Evolutionary conservation across 2,888 invertebrate genomes (phyloP).

Genomic region (Philereme transversata): DNA sequence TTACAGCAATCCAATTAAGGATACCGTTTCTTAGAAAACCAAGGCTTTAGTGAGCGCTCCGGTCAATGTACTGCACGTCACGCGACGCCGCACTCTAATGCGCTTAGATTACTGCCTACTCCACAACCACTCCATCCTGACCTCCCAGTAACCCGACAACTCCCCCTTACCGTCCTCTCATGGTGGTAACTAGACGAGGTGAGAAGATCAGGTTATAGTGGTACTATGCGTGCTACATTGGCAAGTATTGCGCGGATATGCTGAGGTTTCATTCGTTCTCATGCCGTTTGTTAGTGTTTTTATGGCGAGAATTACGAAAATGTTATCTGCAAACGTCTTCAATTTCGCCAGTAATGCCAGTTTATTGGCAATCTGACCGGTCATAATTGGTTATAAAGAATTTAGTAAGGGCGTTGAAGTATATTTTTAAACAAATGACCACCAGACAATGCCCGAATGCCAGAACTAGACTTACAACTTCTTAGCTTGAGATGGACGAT

Average conservation of each 20-base stretch:
- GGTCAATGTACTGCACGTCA: slow-evolving; percentile 79
- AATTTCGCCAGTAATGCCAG: slow-evolving; percentile 7
- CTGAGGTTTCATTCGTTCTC: slow-evolving; percentile 61
- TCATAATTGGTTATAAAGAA: too few species aligned
- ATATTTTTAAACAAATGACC: too few species aligned
- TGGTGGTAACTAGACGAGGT: slow-evolving; percentile 28
- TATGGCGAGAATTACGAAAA: slow-evolving; percentile 33
- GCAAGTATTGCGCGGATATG: slow-evolving; percentile 67
- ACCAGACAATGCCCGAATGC: too few species aligned
- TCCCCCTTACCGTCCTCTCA: slow-evolving; percentile 24
- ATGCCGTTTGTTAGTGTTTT: slow-evolving; percentile 47
- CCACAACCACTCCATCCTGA: slow-evolving; percentile 53
- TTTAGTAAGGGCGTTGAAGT: too few species aligned
- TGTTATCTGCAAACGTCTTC: slow-evolving; percentile 18
- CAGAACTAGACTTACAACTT: too few species aligned
- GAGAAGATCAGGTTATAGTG: slow-evolving; percentile 45
- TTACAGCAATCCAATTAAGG: not conserved
- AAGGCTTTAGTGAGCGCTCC: slow-evolving; percentile 60
- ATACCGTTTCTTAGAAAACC: not conserved
- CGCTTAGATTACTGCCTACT: slow-evolving; percentile 78
- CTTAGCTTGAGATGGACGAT: too few species aligned
- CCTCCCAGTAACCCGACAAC: slow-evolving; percentile 34
- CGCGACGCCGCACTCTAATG: slow-evolving; percentile 77
- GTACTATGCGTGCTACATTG: slow-evolving; percentile 52
- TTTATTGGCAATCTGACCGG: slow-evolving; percentile 7